phyloP scores from a whole-genome alignment of 2,888 invertebrate species.

The Pristionchus fissidentatus region DNA sequence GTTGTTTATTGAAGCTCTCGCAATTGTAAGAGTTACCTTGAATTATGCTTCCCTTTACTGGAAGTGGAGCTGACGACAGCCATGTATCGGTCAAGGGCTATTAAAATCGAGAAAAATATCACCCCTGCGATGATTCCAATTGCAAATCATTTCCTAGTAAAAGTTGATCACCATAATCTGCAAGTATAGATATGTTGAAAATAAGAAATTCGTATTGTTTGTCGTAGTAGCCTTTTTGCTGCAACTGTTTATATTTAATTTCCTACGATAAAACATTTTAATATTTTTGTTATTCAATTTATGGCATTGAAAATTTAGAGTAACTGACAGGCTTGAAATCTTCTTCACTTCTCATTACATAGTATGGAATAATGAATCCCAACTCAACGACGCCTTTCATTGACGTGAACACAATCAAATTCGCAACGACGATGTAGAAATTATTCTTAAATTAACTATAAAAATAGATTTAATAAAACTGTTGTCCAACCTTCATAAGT shows the following conservation, averaged over 20 bases:
- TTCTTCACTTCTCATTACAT: not conserved
- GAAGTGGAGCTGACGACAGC: not conserved
- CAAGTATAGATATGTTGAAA: not conserved
- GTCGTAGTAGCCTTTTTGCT: not conserved
- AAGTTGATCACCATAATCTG: not conserved
- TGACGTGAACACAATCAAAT: not conserved
- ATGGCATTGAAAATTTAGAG: not conserved
- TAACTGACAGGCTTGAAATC: not conserved
- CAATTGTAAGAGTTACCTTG: not conserved
- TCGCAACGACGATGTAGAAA: not conserved
- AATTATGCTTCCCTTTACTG: not conserved
- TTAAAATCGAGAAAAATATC: not conserved
- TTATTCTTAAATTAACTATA: not conserved
- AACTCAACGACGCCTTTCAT: not conserved
- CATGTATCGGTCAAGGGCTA: not conserved
- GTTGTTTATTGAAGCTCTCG: not conserved
- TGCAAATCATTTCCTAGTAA: no score
- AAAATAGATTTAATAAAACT: not conserved
- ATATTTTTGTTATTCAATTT: not conserved
- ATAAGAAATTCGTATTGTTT: not conserved
- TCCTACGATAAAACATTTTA: not conserved
- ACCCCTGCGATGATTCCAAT: not conserved
- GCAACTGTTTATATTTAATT: not conserved
- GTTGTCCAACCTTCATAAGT: not conserved
- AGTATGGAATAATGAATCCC: slow-evolving; percentile 3